Base-by-base conservation (phyloP, 2,797 vertebrate species). In the Vireo griseus region DNA sequence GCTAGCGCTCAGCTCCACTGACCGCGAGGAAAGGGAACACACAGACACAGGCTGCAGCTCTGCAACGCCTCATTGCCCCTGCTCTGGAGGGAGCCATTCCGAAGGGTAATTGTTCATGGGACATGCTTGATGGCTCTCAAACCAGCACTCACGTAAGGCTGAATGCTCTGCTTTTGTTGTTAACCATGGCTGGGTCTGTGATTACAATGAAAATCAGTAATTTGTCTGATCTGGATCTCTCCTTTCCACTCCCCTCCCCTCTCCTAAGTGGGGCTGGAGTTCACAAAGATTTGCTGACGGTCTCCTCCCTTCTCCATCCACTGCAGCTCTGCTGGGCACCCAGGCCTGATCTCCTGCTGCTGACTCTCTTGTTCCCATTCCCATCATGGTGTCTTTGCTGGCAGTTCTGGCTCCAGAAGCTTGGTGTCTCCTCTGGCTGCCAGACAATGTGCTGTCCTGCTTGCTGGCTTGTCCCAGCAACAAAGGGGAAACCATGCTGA, bases 1-100 rank as follows among this genome's bases (percentile, higher is more conserved):
- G 26, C 29, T 37, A 1, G 18, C 0, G 0, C 33, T 29, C 31
- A 2, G 52, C 42, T 37, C 37, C 1, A 0, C 3, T 5, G 4
- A 6, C 50, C 5, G 2, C 5, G 1, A 2, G 1, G 57, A 35
- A 22, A 24, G 51, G 33, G 31, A 33, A 10, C 0, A 3, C 2
- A 9, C 2, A 4, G 55, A 59, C 61, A 33, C 3, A 4, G 45
- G 22, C 57, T 1, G 0, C 25, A 20, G 33, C 31, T 55, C 89
- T 29, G 39, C 74, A 28, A 6, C 2, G 9, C 39, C 1, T 33
- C 58, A 4, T 47, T 59, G 84, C 67, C 25, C 25, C 5, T 2
- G 69, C 26, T 33, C 72, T 6, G 39, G 10, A 73, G 39, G 24
- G 40, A 58, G 35, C 19, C 48, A 4, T 16, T 55, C 57, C 3